Evolutionary conservation across 2,888 invertebrate genomes (phyloP), one percentile per base, ranked within the genome.

Genomic region (Drosophila nr. fundita): DNA sequence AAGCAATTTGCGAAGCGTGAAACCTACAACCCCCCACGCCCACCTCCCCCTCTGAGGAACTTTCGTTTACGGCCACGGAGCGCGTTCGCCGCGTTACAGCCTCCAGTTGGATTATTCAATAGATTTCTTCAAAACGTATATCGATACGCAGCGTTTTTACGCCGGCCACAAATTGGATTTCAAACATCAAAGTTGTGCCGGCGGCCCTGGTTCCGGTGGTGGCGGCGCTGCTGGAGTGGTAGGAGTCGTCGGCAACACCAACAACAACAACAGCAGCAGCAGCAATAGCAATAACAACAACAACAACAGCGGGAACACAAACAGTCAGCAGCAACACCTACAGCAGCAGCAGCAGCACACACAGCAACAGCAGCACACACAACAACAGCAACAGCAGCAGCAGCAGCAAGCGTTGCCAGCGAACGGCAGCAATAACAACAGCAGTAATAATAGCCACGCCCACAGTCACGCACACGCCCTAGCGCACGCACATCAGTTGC

Each of bases 121-220:
- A 86, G 92, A 92, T 83, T 91, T 92, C 76, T 92, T 92, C 91
- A 92, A 92, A 89, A 92, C 92, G 92, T 92, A 92, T 87, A 92
- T 92, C 89, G 92, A 92, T 91, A 92, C 92, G 91, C 87, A 87
- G 88, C 90, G 92, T 88, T 92, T 92, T 77, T 92, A 92, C 95
- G 94, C 92, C 95, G 94, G 95, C 96, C 94, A 95, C 96, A 96
- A 96, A 96, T 96, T 95, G 96, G 97, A 96, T 95, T 96, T 96
- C 96, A 96, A 96, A 95, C 95, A 96, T 94, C 95, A 95, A 94
- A 95, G 95, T 95, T 95, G 94, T 96, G 94, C 94, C 94, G 94
- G 94, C 94, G 94, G 94, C 94, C 92, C 93, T 94, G 94, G 94
- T 93, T 93, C 94, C 93, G 92, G 94, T 94, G 94, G 93, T 94